Percentiles rank a stretch among this genome's conserved stretches.
phyloP scores from a whole-genome alignment of 92 coral and sea anemone species.

The Anthopleura xanthogrammica region DNA sequence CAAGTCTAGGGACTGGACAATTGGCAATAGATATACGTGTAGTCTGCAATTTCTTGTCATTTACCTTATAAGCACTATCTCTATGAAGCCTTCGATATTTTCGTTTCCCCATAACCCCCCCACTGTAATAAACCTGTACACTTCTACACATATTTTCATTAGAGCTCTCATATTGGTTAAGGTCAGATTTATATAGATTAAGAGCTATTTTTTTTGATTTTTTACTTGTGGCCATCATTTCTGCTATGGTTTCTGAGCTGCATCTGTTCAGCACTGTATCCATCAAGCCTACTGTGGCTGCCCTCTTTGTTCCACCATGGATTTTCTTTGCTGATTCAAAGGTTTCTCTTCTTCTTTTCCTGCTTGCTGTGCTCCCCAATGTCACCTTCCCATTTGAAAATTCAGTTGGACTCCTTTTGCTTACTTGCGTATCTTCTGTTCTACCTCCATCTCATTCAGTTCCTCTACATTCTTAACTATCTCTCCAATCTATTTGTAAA shows the following conservation, averaged over 20 bases:
- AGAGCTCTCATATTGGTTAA: constrained; percentile 31
- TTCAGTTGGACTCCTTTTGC: neutral
- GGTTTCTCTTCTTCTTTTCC: constrained; percentile 32
- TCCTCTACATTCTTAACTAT: neutral
- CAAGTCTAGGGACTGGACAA: too few relatives aligned
- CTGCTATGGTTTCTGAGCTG: neutral
- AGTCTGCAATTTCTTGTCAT: too few relatives aligned
- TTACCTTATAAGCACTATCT: too few relatives aligned
- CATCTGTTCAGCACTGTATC: constrained; percentile 12
- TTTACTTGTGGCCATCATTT: neutral
- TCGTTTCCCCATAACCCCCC: too few relatives aligned
- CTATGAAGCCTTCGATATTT: too few relatives aligned
- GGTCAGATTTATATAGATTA: constrained; percentile 7
- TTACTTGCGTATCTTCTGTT: neutral
- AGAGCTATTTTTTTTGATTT: neutral
- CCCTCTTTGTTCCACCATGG: constrained; percentile 32
- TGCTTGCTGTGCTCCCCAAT: neutral
- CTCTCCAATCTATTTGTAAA: neutral
- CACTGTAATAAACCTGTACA: too few relatives aligned
- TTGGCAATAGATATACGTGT: too few relatives aligned
- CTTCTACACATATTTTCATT: too few relatives aligned
- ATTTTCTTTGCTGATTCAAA: constrained; percentile 42
- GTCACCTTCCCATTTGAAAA: neutral
- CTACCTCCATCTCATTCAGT: neutral
- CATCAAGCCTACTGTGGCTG: constrained; percentile 11